Evolutionary conservation across 2,797 vertebrate genomes (phyloP).

Genomic region (Thamnophis elegans): DNA sequence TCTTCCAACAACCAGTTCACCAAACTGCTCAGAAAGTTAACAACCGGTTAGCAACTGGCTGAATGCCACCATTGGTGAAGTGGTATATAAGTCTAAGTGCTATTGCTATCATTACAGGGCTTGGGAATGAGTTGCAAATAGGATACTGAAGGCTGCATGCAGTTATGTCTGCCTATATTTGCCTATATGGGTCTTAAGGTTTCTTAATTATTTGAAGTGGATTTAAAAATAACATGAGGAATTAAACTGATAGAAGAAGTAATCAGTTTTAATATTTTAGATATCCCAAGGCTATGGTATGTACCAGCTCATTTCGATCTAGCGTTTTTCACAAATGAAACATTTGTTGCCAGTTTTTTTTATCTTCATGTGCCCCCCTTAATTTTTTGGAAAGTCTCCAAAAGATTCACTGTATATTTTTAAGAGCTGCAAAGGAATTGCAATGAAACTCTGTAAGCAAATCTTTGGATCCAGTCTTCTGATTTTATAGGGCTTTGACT

Average conservation of each 20-base stretch:
- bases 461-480: neutral
- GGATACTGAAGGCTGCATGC: neutral
- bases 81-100: neutral
- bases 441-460: neutral
- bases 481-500: neutral
- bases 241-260: neutral
- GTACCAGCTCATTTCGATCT: neutral
- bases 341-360: neutral
- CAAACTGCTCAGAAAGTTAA: too few relatives aligned
- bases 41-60: too few relatives aligned
- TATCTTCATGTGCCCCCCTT: neutral
- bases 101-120: neutral
- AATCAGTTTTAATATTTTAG: neutral
- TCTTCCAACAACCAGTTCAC: too few relatives aligned
- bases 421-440: neutral
- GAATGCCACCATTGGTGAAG: neutral
- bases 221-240: neutral
- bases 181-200: conserved; percentile 23
- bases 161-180: neutral
- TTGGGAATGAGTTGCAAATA: neutral
- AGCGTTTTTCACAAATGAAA: neutral
- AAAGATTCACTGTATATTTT: neutral
- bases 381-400: neutral
- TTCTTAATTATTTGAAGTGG: neutral
- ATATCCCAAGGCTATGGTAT: neutral